phyloP scores from a whole-genome alignment of 2,888 invertebrate species.

The Shargacucullia verbasci region DNA sequence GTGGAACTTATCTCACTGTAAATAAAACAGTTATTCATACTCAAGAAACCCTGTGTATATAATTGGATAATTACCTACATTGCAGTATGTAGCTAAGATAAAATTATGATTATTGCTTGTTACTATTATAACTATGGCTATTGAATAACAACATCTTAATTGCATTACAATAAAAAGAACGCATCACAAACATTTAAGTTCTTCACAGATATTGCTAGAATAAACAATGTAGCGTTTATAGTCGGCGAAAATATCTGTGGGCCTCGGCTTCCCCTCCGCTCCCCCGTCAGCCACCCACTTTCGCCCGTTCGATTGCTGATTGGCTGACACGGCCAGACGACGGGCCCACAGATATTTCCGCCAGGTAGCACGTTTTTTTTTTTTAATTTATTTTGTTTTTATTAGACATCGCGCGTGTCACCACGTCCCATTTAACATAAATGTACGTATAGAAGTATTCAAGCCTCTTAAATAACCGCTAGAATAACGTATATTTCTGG shows the following conservation, averaged over 20 bases:
- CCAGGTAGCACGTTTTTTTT: slow-evolving; percentile 13
- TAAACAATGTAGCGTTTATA: slow-evolving; percentile 14
- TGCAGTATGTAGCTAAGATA: slow-evolving; percentile 22
- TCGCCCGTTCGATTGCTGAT: background rate
- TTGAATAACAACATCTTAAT: slow-evolving; percentile 37
- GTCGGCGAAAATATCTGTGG: slow-evolving; percentile 12
- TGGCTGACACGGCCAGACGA: background rate
- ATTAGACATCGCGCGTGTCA: slow-evolving; percentile 10
- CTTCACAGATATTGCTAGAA: slow-evolving; percentile 28
- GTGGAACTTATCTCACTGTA: slow-evolving; percentile 21
- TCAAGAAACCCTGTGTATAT: slow-evolving; percentile 23
- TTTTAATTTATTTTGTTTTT: slow-evolving; percentile 11
- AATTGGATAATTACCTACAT: slow-evolving; percentile 28
- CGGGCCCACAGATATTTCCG: slow-evolving; percentile 1
- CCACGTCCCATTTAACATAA: slow-evolving; percentile 8
- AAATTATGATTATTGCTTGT: slow-evolving; percentile 45
- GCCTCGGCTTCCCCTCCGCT: background rate
- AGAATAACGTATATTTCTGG: background rate
- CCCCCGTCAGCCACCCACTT: background rate
- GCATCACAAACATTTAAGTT: slow-evolving; percentile 46
- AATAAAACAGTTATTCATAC: slow-evolving; percentile 24
- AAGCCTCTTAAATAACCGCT: slow-evolving; percentile 40
- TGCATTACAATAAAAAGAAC: slow-evolving; percentile 39
- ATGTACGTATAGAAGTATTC: slow-evolving; percentile 34
- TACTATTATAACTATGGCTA: slow-evolving; percentile 41